Percentiles rank a stretch among this genome's conserved stretches.
Evolutionary conservation across 1,140 invertebrate genomes (phyloP).

Genomic region (Musca domestica): DNA sequence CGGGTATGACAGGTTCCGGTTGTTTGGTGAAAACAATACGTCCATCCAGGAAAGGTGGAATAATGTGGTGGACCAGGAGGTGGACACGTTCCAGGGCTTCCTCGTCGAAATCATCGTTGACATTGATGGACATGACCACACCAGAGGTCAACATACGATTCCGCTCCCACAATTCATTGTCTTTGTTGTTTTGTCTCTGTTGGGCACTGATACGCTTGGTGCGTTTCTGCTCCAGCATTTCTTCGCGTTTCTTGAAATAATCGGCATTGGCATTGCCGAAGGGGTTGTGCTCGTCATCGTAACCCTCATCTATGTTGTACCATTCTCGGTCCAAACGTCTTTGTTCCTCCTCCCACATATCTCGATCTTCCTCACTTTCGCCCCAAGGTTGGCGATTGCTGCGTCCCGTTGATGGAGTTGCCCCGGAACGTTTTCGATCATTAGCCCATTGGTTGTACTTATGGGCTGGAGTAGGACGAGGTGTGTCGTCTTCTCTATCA

Average conservation of each 20-base stretch:
- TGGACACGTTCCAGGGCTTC: constrained; percentile 90
- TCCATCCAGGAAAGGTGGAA: constrained; percentile 98
- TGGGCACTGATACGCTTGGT: constrained; percentile 92
- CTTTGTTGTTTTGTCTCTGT: constrained; percentile 92
- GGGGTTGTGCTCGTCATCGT: constrained; percentile 90
- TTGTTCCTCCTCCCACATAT: constrained; percentile 91
- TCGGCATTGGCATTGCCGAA: constrained; percentile 88
- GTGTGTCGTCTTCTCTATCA: constrained; percentile 67
- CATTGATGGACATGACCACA: constrained; percentile 85
- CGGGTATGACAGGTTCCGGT: constrained; percentile 88
- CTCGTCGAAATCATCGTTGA: constrained; percentile 92
- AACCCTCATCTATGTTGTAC: constrained; percentile 93
- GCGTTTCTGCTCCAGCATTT: constrained; percentile 84
- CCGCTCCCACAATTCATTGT: constrained; percentile 98
- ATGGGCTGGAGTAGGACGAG: constrained; percentile 79
- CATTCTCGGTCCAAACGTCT: constrained; percentile 91
- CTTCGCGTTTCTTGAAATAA: constrained; percentile 85
- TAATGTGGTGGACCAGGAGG: constrained; percentile 95
- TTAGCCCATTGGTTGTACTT: constrained; percentile 72
- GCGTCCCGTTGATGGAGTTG: constrained; percentile 58
- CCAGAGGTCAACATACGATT: constrained; percentile 97
- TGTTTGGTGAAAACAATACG: constrained; percentile 99
- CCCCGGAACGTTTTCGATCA: constrained; percentile 63
- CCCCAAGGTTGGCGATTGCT: constrained; percentile 55
- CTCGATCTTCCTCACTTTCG: constrained; percentile 66